Percentiles rank a stretch among this genome's conserved stretches.
These are phyloP conservation scores for Ophioninae sp. DNA, from an alignment of 2,888 invertebrate genomes.

Conservation along the genomic window DNA sequence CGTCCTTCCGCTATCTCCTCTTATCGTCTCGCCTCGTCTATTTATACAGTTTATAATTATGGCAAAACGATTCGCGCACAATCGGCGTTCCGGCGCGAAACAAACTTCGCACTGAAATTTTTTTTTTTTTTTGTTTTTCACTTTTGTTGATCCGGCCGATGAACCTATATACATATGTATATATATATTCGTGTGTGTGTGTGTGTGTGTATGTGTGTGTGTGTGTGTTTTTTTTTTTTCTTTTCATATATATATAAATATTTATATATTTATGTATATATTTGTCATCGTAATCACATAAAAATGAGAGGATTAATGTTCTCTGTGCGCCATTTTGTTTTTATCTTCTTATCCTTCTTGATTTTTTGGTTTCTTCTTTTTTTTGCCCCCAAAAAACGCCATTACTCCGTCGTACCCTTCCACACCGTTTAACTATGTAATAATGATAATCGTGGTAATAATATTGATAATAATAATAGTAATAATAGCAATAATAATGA, in stretches of 20 bases:
- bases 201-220: too few species aligned
- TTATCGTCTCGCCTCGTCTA: too few species aligned
- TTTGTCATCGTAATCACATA: slow-evolving; percentile 50
- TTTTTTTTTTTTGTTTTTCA: too few species aligned
- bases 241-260: slow-evolving; percentile 6
- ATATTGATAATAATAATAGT: too few species aligned
- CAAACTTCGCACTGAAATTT: slow-evolving; percentile 35
- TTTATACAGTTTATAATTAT: slow-evolving; percentile 34
- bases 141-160: slow-evolving; percentile 40
- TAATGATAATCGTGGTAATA: too few species aligned
- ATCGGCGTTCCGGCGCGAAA: slow-evolving; percentile 51
- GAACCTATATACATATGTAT: slow-evolving; percentile 44
- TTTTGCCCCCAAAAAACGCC: slow-evolving; percentile 41
- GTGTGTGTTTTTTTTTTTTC: too few species aligned
- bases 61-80: slow-evolving; percentile 46
- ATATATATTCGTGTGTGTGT: slow-evolving; percentile 16
- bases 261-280: slow-evolving; percentile 28
- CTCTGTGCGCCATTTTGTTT: not conserved
- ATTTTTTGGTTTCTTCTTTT: too few species aligned
- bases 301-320: slow-evolving; percentile 51
- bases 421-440: slow-evolving; percentile 55
- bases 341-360: too few species aligned
- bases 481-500: slow-evolving; percentile 74
- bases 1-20: too few species aligned
- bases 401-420: slow-evolving; percentile 54